Evolutionary conservation across 1,140 invertebrate genomes (phyloP).

Genomic region (Plutomurus gul): DNA sequence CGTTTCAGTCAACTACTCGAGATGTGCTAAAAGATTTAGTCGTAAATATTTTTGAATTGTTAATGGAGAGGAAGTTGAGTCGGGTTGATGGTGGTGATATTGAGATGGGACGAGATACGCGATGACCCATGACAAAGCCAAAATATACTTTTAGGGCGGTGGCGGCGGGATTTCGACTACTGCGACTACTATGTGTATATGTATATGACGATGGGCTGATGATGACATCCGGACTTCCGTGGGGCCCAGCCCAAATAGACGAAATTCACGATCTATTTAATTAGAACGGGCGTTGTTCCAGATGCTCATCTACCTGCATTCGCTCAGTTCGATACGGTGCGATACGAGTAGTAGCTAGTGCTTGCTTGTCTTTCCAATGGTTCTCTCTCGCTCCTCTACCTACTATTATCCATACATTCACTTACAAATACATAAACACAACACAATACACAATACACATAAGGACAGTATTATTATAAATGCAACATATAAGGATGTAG

Average conservation of each 20-base stretch:
- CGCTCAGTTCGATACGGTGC: conserved; percentile 1
- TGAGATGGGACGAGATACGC: conserved; percentile 29
- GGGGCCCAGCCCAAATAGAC: conserved; percentile 18
- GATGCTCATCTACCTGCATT: conserved; percentile 32
- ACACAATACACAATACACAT: neutral
- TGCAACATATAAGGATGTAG: too few relatives aligned
- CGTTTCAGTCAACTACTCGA: neutral
- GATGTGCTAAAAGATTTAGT: conserved; percentile 24
- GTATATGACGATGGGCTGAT: conserved; percentile 3
- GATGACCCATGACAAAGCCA: conserved; percentile 43
- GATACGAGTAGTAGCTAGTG: neutral
- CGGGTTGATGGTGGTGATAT: neutral
- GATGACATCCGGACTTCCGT: conserved; percentile 48
- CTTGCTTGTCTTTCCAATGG: neutral
- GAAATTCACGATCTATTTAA: conserved; percentile 41
- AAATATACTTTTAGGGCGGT: conserved; percentile 20
- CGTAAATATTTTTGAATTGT: conserved; percentile 31
- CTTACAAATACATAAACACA: neutral
- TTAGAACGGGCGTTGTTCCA: conserved; percentile 44
- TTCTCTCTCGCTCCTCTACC: neutral
- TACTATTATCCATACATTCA: neutral
- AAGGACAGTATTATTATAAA: too few relatives aligned
- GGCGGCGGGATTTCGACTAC: conserved; percentile 28
- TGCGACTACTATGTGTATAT: neutral
- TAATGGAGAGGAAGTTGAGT: conserved; percentile 29